Evolutionary conservation across 2,797 vertebrate genomes (phyloP).

Genomic region (Choloepus didactylus): DNA sequence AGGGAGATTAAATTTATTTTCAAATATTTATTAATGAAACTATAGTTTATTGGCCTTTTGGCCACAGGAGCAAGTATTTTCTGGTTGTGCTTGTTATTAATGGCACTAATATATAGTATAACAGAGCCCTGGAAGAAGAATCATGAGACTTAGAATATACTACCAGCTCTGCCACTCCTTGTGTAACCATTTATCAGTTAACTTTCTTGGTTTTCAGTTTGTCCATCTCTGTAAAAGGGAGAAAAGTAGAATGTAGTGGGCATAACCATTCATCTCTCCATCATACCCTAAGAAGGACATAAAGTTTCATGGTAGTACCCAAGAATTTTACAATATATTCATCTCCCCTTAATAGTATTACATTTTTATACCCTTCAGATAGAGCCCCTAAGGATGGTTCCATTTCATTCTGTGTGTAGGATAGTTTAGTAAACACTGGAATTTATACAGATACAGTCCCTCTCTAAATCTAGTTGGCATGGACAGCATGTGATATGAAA

Average conservation of each 20-base stretch:
- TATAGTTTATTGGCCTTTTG: background rate
- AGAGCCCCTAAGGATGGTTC: background rate
- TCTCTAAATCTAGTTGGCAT: constrained; percentile 6
- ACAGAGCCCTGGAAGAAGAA: background rate
- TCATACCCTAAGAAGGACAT: background rate
- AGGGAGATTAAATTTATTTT: constrained; percentile 10
- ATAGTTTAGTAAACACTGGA: background rate
- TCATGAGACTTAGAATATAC: background rate
- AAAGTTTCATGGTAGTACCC: background rate
- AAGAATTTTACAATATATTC: constrained; percentile 10
- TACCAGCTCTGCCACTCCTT: background rate
- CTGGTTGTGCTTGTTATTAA: background rate
- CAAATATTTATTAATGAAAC: background rate
- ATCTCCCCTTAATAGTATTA: background rate
- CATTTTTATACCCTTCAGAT: constrained; percentile 1
- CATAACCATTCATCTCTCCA: background rate
- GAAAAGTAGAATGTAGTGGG: background rate
- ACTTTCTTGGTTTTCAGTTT: constrained; percentile 45
- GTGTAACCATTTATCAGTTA: constrained; percentile 5
- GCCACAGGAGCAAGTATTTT: background rate
- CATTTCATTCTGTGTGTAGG: background rate
- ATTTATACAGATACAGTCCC: background rate
- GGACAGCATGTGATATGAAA: background rate
- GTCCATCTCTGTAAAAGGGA: background rate
- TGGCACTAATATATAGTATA: background rate